Conservation (phyloP, 2,888 invertebrate genomes). For the Ptychoptera contaminata region DNA sequence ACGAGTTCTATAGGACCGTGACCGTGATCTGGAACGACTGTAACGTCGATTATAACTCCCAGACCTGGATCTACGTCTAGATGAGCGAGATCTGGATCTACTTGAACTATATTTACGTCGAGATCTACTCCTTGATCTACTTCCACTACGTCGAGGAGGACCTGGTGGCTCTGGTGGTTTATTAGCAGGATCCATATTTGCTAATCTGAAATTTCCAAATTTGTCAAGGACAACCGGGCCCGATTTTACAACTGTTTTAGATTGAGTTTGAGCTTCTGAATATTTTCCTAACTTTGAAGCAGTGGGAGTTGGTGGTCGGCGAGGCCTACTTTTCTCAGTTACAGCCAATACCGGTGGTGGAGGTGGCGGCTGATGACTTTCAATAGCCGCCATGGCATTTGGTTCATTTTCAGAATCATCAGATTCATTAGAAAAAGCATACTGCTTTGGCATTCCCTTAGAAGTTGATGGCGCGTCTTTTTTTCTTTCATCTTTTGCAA, state of each 20-base stretch:
- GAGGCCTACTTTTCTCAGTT: slow-evolving; percentile 17
- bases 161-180: slow-evolving; percentile 5
- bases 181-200: slow-evolving; percentile 33
- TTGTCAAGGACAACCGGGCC: slow-evolving; percentile 54
- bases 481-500: slow-evolving; percentile 13
- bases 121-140: slow-evolving; percentile 13
- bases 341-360: not conserved
- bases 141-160: slow-evolving; percentile 5
- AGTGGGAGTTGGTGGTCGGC: slow-evolving; percentile 22
- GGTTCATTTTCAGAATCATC: slow-evolving; percentile 6
- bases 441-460: slow-evolving; percentile 6
- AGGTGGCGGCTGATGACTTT: slow-evolving; percentile 5
- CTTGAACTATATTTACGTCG: slow-evolving; percentile 6
- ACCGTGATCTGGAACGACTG: slow-evolving; percentile 9
- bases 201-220: slow-evolving; percentile 54
- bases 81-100: slow-evolving; percentile 14
- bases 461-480: slow-evolving; percentile 4
- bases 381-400: not conserved
- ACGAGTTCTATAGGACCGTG: slow-evolving; percentile 14
- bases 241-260: slow-evolving; percentile 14
- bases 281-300: slow-evolving; percentile 12
- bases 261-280: slow-evolving; percentile 17
- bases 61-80: slow-evolving; percentile 13
- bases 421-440: slow-evolving; percentile 7
- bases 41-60: slow-evolving; percentile 7